Conservation (phyloP, 2,113 vertebrate genomes). For the Gymnarchus niloticus region DNA sequence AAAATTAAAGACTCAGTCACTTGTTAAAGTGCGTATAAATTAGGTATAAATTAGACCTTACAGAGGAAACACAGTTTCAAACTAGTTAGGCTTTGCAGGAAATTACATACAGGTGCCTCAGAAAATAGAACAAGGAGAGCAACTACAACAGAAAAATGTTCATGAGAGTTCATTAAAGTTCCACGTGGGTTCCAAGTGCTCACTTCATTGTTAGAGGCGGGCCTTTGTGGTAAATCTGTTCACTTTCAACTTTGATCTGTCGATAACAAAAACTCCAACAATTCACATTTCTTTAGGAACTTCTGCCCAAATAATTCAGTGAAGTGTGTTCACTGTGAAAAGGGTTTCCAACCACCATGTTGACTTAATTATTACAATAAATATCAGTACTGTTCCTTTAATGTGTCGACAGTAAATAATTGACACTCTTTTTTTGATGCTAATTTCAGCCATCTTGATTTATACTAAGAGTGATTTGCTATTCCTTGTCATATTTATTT, state of each 20-base stretch:
- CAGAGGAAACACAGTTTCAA: background rate
- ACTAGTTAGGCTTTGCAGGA: constrained; percentile 23
- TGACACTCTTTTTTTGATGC: background rate
- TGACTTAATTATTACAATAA: background rate
- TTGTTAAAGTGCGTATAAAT: background rate
- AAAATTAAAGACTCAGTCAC: background rate
- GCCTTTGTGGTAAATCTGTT: background rate
- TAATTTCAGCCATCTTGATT: background rate
- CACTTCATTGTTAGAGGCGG: constrained; percentile 14
- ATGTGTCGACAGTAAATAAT: too few species aligned
- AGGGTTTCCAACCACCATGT: background rate
- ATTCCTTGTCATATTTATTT: background rate
- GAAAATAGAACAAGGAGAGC: constrained; percentile 31
- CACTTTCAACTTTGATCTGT: constrained; percentile 2
- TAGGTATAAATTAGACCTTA: background rate
- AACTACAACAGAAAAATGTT: constrained; percentile 33
- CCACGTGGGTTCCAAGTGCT: constrained; percentile 12
- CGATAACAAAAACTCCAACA: background rate
- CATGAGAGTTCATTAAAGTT: constrained; percentile 39
- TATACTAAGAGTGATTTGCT: background rate
- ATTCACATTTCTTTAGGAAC: background rate
- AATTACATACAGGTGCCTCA: constrained; percentile 45
- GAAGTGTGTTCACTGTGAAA: background rate
- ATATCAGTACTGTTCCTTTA: too few species aligned
- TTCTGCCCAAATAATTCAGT: background rate